A percentile compares a stretch with the other conserved stretches of the same genome.
Conservation (phyloP, 2,113 vertebrate genomes). For the Sisor rabdophorus region DNA sequence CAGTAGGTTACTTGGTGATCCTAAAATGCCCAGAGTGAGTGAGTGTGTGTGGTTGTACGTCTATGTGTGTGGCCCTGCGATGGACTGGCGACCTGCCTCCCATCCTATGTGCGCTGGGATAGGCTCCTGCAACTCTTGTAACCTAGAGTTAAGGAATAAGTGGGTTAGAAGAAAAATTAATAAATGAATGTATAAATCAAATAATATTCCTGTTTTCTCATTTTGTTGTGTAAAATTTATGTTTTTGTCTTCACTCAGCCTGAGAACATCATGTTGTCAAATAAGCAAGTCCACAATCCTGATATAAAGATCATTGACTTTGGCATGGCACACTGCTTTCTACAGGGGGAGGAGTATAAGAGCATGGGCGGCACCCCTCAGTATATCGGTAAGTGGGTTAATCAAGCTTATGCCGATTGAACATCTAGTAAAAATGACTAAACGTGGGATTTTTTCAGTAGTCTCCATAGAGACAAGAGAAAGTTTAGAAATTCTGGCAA, state of each 20-base stretch:
- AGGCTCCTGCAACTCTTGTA: too few relatives aligned
- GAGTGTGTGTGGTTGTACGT: too few relatives aligned
- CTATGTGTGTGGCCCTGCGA: too few relatives aligned
- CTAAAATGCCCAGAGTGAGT: too few relatives aligned
- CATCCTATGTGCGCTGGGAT: too few relatives aligned
- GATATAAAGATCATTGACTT: slow-evolving; percentile 77
- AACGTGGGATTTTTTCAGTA: background rate
- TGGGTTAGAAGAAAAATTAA: too few relatives aligned
- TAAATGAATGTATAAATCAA: too few relatives aligned
- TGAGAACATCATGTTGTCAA: slow-evolving; percentile 76
- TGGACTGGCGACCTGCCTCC: too few relatives aligned
- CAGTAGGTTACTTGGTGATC: too few relatives aligned
- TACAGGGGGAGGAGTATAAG: slow-evolving; percentile 62
- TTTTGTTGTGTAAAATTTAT: background rate
- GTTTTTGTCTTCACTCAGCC: slow-evolving; percentile 58
- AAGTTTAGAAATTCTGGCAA: slow-evolving; percentile 38
- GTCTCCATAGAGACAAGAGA: slow-evolving; percentile 28
- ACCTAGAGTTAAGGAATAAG: too few relatives aligned
- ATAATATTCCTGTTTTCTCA: too few relatives aligned
- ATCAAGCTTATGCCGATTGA: background rate
- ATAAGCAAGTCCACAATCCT: slow-evolving; percentile 61
- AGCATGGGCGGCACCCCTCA: slow-evolving; percentile 79
- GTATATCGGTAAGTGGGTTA: slow-evolving; percentile 72
- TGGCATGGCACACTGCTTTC: slow-evolving; percentile 68
- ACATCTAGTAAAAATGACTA: background rate